Percentiles rank a stretch among this genome's conserved stretches.
phyloP scores from a whole-genome alignment of 2,888 invertebrate species.

The Apotomis capreana region DNA sequence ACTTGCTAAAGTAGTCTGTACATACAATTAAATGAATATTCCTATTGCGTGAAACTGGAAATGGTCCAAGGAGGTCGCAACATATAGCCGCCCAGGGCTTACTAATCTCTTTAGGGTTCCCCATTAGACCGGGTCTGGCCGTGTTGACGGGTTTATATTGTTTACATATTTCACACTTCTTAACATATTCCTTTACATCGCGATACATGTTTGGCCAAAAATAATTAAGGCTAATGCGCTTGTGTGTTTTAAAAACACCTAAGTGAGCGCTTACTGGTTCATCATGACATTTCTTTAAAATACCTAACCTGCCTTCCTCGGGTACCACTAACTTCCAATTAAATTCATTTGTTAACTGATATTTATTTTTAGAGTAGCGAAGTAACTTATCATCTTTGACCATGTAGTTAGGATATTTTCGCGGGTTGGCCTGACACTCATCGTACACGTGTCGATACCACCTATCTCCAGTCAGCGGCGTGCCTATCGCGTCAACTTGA shows the following conservation, averaged over 20 bases:
- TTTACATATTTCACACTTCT: neutral
- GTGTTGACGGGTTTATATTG: neutral
- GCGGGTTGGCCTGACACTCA: neutral
- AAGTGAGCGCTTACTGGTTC: neutral
- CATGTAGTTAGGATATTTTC: neutral
- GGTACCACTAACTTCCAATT: slow-evolving; percentile 2
- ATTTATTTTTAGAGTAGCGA: neutral
- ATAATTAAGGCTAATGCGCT: neutral
- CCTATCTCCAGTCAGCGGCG: neutral
- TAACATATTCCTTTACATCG: neutral
- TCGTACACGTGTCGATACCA: neutral
- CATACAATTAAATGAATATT: slow-evolving; percentile 6
- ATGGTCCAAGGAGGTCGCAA: neutral
- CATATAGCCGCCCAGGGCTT: neutral
- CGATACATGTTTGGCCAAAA: neutral
- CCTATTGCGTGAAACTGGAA: neutral
- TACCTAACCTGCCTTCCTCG: neutral
- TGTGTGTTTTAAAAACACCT: slow-evolving; percentile 8
- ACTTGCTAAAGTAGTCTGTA: slow-evolving; percentile 7
- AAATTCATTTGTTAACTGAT: slow-evolving; percentile 2
- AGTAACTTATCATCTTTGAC: neutral
- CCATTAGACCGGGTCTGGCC: neutral
- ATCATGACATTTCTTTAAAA: slow-evolving; percentile 1
- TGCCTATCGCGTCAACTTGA: neutral
- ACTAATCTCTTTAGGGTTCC: neutral